Base-by-base conservation (phyloP, 2,888 invertebrate species). In the Nomada hirtipes region DNA sequence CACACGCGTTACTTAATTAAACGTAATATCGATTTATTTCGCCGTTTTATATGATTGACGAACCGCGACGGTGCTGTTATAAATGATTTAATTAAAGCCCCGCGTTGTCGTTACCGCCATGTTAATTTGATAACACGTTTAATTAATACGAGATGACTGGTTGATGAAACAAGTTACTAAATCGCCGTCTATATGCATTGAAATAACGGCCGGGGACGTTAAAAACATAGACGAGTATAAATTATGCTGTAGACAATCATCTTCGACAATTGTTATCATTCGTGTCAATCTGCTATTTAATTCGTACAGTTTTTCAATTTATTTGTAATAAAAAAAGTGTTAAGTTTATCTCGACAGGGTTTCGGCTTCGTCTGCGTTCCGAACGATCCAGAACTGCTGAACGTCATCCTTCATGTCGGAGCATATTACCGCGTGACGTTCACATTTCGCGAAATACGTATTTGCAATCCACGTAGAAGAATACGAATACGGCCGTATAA, bases 121-220 rank as follows among this genome's bases (percentile, higher is more conserved):
- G 79, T 80, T 83, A 82, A 86, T 86, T 87, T 78, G 79, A 80
- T 87, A 87, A 83, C 87, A 72, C 76, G 76, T 87, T 85, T 85
- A 87, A 87, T 86, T 87, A 87, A 85, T 77, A 73, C 26, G 63
- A 60, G 70, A 85, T 72, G 74, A 76, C 64, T 72, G 65, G 79
- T 76, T 68, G 75, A 74, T 61, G 74, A 73, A 77, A 73, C 68
- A 69, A 76, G 65, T 77, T 57, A 71, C 60, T 64, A 72, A 81
- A 72, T 70, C 26, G 26, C 26, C 26, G 0, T 26, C 76, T 47
- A 53, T 59, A 23, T 26, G 67, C 55, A 68, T 55, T 50, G 52
- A 15, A 68, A 55, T 55, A 68, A 55, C 53, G 52, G 42, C 23
- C 53, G 11, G 36, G 15, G 20, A 26, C 36, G 44, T 55, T 42